Conservation (phyloP, 2,797 vertebrate species). For the Melanotaenia nigrans region DNA sequence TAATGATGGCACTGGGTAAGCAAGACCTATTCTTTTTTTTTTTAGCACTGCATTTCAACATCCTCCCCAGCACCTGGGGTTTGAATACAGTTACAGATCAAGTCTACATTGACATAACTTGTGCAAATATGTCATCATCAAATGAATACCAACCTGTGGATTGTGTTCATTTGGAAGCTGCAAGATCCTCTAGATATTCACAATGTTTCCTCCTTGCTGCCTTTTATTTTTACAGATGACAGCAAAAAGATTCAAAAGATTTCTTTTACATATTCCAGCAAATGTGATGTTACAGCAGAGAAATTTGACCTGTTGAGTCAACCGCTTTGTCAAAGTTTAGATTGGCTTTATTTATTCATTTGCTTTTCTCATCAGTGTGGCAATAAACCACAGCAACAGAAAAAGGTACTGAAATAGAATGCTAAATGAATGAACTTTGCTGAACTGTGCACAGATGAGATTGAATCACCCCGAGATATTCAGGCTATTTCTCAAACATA, state of each 20-base stretch:
- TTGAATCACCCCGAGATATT: conserved; percentile 24
- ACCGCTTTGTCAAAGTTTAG: conserved; percentile 14
- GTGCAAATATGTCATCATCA: conserved; percentile 63
- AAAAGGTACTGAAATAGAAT: conserved; percentile 9
- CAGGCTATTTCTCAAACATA: conserved; percentile 23
- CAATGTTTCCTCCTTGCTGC: conserved; percentile 22
- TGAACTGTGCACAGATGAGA: conserved; percentile 24
- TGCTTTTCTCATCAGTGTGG: background rate
- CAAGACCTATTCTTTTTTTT: conserved; percentile 32
- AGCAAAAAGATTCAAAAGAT: conserved; percentile 41
- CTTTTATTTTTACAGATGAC: conserved; percentile 57
- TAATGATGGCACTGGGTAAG: conserved; percentile 36
- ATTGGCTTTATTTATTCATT: conserved; percentile 10
- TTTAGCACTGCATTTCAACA: conserved; percentile 32
- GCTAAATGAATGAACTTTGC: conserved; percentile 11
- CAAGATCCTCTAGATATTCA: conserved; percentile 61
- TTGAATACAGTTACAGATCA: conserved; percentile 42
- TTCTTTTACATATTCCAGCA: conserved; percentile 25
- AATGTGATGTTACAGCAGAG: conserved; percentile 12
- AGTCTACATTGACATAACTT: conserved; percentile 67
- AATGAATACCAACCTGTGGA: conserved; percentile 60
- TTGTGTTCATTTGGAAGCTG: conserved; percentile 39
- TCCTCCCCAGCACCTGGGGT: conserved; percentile 20
- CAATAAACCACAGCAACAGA: background rate
- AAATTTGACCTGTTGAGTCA: conserved; percentile 34